These are phyloP conservation scores for Myotis lucifugus DNA, from an alignment of 2,113 vertebrate species.

Conservation along the genomic window DNA sequence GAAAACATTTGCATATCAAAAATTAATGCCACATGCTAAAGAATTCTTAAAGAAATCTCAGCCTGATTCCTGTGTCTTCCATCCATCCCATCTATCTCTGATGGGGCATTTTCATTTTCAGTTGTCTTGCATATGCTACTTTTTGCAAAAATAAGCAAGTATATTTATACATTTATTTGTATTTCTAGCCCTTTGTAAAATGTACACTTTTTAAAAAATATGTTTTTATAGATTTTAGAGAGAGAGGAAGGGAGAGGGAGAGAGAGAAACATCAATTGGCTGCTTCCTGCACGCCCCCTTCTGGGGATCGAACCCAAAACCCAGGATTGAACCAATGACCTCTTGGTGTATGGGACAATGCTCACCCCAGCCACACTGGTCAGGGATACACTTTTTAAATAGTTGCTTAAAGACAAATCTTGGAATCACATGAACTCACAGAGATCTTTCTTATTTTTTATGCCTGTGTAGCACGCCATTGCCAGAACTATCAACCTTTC, in stretches of 20 bases:
- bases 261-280: no score
- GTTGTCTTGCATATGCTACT: not conserved
- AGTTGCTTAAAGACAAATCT: not conserved
- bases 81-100: rapidly evolving
- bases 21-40: not conserved
- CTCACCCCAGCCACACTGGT: no score
- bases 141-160: not conserved
- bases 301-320: no score
- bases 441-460: rapidly evolving
- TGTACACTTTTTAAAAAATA: no score
- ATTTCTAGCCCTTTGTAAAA: not conserved
- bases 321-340: no score
- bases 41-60: not conserved
- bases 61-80: no score
- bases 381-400: no score
- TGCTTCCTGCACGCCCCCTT: no score
- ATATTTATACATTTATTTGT: not conserved
- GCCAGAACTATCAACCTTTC: no score
- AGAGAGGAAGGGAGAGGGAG: no score
- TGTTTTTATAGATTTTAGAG: no score
- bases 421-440: rapidly evolving
- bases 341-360: no score
- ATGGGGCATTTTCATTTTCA: not conserved
- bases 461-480: rapidly evolving
- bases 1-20: not conserved